Percentiles rank a stretch among this genome's conserved stretches.
phyloP scores from a whole-genome alignment of 2,113 vertebrate species.

The Brevimyrus niger region DNA sequence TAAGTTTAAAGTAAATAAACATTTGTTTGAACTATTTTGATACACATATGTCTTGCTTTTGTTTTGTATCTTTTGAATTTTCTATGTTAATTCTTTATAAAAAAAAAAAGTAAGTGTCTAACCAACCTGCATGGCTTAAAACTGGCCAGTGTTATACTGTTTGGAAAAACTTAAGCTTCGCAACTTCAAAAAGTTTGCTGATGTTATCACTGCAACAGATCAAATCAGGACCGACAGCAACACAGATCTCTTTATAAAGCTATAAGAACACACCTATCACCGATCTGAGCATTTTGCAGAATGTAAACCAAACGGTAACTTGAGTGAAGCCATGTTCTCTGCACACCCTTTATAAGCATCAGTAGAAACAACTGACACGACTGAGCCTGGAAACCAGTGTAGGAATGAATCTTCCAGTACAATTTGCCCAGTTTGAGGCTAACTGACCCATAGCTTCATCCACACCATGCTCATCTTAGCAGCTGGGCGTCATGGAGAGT shows the following conservation, averaged over 20 bases:
- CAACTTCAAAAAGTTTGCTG: background rate
- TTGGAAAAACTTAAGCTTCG: background rate
- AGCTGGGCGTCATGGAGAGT: background rate
- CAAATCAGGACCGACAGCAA: background rate
- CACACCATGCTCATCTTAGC: background rate
- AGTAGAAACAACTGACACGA: background rate
- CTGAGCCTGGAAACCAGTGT: background rate
- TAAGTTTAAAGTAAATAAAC: background rate
- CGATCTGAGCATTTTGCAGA: background rate
- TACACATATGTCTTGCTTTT: background rate
- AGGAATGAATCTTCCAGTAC: background rate
- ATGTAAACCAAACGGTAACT: background rate
- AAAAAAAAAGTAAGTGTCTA: background rate
- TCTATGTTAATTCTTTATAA: background rate
- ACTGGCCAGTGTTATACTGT: background rate
- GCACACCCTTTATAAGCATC: background rate
- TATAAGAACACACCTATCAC: background rate
- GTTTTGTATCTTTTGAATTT: background rate
- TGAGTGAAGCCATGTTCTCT: background rate
- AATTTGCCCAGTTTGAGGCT: background rate
- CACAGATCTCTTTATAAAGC: background rate
- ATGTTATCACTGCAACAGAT: background rate
- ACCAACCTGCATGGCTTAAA: background rate
- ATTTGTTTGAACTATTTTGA: background rate
- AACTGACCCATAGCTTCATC: background rate